A percentile compares a stretch with the other conserved stretches of the same genome.
Evolutionary conservation across 2,113 vertebrate species (phyloP).

Genomic region (Capreolus pygargus): DNA sequence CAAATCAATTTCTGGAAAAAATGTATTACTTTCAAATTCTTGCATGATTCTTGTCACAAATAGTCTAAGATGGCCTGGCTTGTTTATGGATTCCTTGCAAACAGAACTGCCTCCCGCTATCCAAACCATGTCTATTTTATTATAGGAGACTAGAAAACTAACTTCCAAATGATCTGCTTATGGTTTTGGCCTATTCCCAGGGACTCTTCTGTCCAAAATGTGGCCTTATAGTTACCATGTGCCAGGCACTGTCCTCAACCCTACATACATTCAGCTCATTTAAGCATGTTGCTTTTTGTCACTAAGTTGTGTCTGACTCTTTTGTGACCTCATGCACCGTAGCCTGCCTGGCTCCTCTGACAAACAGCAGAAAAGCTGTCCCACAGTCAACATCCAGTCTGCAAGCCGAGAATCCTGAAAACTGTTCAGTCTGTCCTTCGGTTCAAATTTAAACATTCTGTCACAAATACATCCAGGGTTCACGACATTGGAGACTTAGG

Average conservation of each 20-base stretch:
- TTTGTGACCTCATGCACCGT: background rate
- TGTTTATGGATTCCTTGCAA: background rate
- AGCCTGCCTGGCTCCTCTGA: background rate
- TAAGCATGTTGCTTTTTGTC: background rate
- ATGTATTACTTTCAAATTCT: background rate
- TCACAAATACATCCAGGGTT: background rate
- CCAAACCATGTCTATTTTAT: background rate
- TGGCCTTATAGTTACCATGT: background rate
- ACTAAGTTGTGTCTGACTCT: background rate
- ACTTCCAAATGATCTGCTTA: background rate
- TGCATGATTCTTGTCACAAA: background rate
- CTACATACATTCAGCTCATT: background rate
- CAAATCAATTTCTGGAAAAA: background rate
- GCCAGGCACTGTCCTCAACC: background rate
- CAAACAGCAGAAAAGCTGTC: background rate
- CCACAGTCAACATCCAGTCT: background rate
- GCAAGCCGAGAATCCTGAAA: background rate
- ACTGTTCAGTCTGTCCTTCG: background rate
- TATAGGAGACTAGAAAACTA: background rate
- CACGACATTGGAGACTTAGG: background rate
- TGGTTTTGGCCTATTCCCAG: background rate
- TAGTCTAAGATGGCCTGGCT: background rate
- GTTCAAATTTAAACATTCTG: background rate
- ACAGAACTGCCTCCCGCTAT: background rate
- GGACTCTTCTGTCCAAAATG: background rate